Evolutionary conservation across 2,113 vertebrate species (phyloP), one percentile per base, ranked within the genome.

Genomic region (Arvicanthis niloticus): DNA sequence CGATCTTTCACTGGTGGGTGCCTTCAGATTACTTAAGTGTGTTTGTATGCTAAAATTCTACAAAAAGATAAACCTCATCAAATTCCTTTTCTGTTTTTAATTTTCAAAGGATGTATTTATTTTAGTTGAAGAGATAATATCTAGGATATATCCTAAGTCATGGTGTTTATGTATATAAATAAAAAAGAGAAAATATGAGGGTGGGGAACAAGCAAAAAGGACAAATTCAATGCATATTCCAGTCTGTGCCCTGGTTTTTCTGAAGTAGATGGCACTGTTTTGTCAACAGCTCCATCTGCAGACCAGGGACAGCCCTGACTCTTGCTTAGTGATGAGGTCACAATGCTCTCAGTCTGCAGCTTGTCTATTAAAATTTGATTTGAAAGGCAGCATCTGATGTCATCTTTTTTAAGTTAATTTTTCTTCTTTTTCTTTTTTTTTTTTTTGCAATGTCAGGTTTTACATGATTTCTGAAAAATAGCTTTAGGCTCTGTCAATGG

Each of bases 221-320:
- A 0, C 0, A 12, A 3, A 51, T 76, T 96, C 60, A 5, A 12
- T 13, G 93, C 87, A 7, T 51, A 3, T 58, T 29, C 62, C 0
- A 34, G 21, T 85, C 16, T 91, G 91, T 58, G 88, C 48, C 82
- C 53, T 82, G 86, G 17, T 96, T 92, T 81, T 78, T 87, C 96
- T 92, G 81, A 88, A 1, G 67, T 67, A 85, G 58, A 42, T 92
- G 8, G 89, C 31, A 97, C 98, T 98, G 93, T 98, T 98, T 98
- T 98, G 98, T 98, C 98, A 98, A 98, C 93, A 98, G 98, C 98
- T 98, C 98, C 99, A 98, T 98, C 98, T 98, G 98, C 98, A 99
- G 98, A 97, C 97, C 95, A 81, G 89, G 97, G 97, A 96, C 91
- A 97, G 98, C 95, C 91, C 80, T 97, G 96, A 97, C 97, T 92